Base-by-base conservation (phyloP, 23 tunicate genomes). In the Ascidia mentula region DNA sequence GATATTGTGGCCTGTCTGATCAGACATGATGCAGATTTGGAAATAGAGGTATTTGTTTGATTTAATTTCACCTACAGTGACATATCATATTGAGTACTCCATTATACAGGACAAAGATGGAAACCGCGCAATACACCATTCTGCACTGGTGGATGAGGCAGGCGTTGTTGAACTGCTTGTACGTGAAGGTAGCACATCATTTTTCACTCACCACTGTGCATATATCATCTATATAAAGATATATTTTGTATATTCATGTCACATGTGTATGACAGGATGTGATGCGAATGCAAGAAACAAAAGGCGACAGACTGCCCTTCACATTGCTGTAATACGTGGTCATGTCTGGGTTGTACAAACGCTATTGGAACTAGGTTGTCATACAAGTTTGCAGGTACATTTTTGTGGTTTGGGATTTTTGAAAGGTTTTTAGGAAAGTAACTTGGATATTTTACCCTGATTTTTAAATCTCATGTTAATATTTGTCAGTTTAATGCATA, bases 101-200 rank as follows among this genome's bases (percentile, higher is more conserved):
- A n/a, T n/a, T n/a, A n/a, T n/a, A n/a, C 53, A 87, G 95, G 99
- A 95, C 77, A 89, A 84, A 79, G 96, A 90, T 69, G 99, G 99
- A 24, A 95, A 95, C 59, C 73, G 99, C 1, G 96, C 94, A 0
- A 86, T 95, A 38, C 99, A 95, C 59, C 95, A 95, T 46, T 85
- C 90, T 15, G 91, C 96, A 0, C 59, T 89, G n/a, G 96, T 79
- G 20, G 99, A 89, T 80, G 92, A 87, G 77, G 89, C 92, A 1
- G 87, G 89, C 4, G 91, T 87, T 1, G 82, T 95, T 24, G 87
- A 86, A 37, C 45, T 89, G 40, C 86, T 95, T 0, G 86, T 85
- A 61, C 80, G 78, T 38, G 92, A 70, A 84, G 99, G 99, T 83
- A 42, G n/a, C 31, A 32, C 8, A n/a, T n/a, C n/a, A n/a, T n/a